Base-by-base conservation (phyloP, 2,113 vertebrate genomes). In the Ophthalmolycus amberensis region DNA sequence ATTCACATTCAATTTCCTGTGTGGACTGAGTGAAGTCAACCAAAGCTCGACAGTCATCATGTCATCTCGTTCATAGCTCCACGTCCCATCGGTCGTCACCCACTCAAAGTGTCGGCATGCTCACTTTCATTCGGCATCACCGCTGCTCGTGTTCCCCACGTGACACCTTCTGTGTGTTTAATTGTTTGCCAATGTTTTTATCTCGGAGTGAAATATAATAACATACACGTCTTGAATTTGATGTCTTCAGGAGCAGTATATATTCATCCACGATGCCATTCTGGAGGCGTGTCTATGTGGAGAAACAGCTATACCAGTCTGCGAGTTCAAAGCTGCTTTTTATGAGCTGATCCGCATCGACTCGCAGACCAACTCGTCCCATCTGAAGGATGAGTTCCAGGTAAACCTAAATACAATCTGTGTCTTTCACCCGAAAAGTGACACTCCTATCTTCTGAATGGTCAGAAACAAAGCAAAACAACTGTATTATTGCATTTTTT, bases 341-440 rank as follows among this genome's bases (percentile, higher is more conserved):
- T 99, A 99, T 86, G 98, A 99, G 94, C 98, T 99, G 96, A 99
- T 99, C 94, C 96, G 98, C 94, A 99, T 99, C 95, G 98, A 99
- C 92, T 99, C 97, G 46, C 98, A 99, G 94, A 99, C 97, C 87
- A 99, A 99, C 94, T 99, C 98, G 25, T 99, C 97, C 0, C 98
- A 99, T 93, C 96, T 99, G 89, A 99, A 99, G 95, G 98, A 99
- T 69, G 98, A 99, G 94, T 99, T 99, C 93, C 98, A 99, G 97
- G 98, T 99, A 93, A 88, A 14, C 9, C 16, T 22, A 3, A 70
- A 5, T 46, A 4, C 9, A 12, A 62, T 78, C 16, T 29, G 11
- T 29, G 11, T 18, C 9, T 29, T 60, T 2, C 46, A 1, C 11
- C 9, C 15, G 27, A 58, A 2, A 56, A 71, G 3, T 42, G 40